A percentile compares a stretch with the other conserved stretches of the same genome.
Evolutionary conservation across 2,888 invertebrate genomes (phyloP).

Genomic region (Aporophyla nigra): DNA sequence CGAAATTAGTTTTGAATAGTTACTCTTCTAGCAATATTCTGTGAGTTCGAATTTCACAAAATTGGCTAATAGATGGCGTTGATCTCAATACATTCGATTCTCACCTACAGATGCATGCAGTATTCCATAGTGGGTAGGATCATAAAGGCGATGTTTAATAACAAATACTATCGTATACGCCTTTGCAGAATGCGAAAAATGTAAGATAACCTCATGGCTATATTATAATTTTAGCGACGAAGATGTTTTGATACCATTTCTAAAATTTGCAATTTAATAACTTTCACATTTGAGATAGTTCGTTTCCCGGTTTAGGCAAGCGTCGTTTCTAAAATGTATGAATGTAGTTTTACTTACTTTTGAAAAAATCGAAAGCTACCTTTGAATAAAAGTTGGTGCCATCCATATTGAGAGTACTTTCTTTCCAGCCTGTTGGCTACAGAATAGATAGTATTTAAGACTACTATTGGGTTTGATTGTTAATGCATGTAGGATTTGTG

Average conservation of each 20-base stretch:
- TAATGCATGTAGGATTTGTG: background rate
- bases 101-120: too few relatives aligned
- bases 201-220: too few relatives aligned
- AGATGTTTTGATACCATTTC: too few relatives aligned
- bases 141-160: background rate
- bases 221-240: too few relatives aligned
- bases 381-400: background rate
- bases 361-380: background rate
- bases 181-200: too few relatives aligned
- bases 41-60: too few relatives aligned
- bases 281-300: background rate
- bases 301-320: background rate
- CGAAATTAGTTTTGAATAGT: too few relatives aligned
- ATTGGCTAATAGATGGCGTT: too few relatives aligned
- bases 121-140: background rate
- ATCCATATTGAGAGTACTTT: background rate
- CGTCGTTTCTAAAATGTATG: background rate
- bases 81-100: too few relatives aligned
- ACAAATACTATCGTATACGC: background rate
- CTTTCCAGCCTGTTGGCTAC: background rate
- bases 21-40: too few relatives aligned
- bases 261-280: background rate
- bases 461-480: background rate
- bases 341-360: background rate
- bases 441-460: background rate